Base-by-base conservation (phyloP, 2,113 vertebrate species). In the Tetraodon nigroviridis region DNA sequence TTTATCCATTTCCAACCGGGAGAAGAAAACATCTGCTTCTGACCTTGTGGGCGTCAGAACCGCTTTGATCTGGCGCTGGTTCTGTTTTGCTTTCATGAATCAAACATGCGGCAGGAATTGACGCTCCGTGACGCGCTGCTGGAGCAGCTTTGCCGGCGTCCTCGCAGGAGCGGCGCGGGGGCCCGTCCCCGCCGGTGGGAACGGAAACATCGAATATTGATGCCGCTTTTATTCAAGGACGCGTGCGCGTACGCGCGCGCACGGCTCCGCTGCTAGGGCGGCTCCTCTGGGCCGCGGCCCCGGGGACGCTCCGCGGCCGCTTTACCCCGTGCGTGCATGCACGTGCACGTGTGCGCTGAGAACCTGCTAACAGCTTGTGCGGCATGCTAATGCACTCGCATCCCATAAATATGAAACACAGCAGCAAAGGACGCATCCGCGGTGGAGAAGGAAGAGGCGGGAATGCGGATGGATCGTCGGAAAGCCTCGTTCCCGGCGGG, bases 181-280 rank as follows among this genome's bases (percentile, higher is more conserved):
- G 15, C 58, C 29, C 0, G 40, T 22, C 24, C 58, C 24, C 51
- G 50, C 60, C 17, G 56, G 52, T 61, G 6, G 37, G 62, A 17
- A 73, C 80, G 58, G 67, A 80, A 76, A 67, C 66, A 55, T 3
- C 75, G 75, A 78, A 81, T 81, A 80, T 79, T 75, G 75, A 76
- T 77, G 53, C 62, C 40, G 59, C 71, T 71, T 47, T 80, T 76
- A 75, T 76, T 80, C 81, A 85, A 75, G 73, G 70, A 80, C 76
- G 51, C 47, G 53, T 76, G 75, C 73, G 81, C 64, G 55, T 60
- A 53, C 52, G 75, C 73, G 81, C 64, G 55, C 62, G 54, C 52
- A 13, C 24, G 59, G 42, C 29, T 53, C n/a, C 15, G 45, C 69
- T 61, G 71, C 60, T 68, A 17, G 61, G 77, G 69, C 29, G 49